Evolutionary conservation across 2,888 invertebrate species (phyloP).

Genomic region (Clistopyga incitator): DNA sequence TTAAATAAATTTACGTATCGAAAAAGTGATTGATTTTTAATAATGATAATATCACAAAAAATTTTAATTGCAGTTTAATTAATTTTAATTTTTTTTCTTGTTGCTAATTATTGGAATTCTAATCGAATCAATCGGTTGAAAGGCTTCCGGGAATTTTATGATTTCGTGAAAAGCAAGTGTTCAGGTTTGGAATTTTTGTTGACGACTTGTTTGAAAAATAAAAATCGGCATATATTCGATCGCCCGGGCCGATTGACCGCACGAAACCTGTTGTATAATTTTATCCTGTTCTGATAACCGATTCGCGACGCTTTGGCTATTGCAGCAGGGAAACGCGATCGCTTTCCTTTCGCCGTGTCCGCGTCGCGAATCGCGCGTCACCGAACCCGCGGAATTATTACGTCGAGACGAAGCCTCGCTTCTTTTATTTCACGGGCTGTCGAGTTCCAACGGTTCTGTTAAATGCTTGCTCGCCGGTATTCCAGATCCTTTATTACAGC

Average conservation of each 20-base stretch:
- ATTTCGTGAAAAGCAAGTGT: background rate
- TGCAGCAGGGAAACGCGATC: constrained; percentile 59
- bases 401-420: constrained; percentile 61
- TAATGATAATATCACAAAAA: no score
- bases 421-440: constrained; percentile 63
- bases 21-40: no score
- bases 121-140: background rate
- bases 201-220: background rate
- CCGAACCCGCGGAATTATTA: constrained; percentile 57
- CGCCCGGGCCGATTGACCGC: constrained; percentile 17
- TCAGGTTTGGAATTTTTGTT: background rate
- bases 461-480: constrained; percentile 42
- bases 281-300: constrained; percentile 63
- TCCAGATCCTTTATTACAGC: constrained; percentile 26
- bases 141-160: background rate
- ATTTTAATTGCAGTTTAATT: no score
- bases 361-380: constrained; percentile 8
- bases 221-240: constrained; percentile 24
- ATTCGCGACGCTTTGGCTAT: constrained; percentile 62
- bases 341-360: constrained; percentile 63
- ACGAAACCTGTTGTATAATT: constrained; percentile 63
- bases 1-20: no score
- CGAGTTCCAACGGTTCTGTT: constrained; percentile 48
- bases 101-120: no score
- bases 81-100: no score